Evolutionary conservation across 2,113 vertebrate genomes (phyloP).

Genomic region (Leptobrachium ailaonicum): DNA sequence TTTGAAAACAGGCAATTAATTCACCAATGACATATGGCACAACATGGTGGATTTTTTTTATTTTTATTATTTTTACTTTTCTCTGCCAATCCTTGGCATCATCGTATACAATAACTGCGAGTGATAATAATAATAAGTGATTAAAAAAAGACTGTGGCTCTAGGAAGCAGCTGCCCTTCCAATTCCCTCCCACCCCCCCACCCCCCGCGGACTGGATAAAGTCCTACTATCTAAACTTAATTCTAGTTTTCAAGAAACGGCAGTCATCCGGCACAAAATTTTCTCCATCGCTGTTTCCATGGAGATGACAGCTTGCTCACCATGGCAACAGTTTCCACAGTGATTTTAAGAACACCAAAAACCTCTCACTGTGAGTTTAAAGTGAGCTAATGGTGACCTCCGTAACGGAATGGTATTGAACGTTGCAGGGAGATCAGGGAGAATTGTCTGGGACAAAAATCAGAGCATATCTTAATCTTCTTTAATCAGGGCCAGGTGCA

Average conservation of each 20-base stretch:
- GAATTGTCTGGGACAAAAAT: conserved; percentile 14
- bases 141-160: not conserved
- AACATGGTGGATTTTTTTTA: no score
- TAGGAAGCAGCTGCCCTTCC: no score
- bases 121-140: no score
- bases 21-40: no score
- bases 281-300: conserved; percentile 37
- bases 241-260: not conserved
- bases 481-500: conserved; percentile 9
- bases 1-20: no score
- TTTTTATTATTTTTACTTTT: no score
- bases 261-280: conserved; percentile 8
- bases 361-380: conserved; percentile 14
- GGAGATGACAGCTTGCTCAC: conserved; percentile 52
- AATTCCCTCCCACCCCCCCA: no score
- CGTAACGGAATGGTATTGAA: conserved; percentile 34
- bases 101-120: no score
- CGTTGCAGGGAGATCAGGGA: not conserved
- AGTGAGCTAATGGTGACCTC: conserved; percentile 12
- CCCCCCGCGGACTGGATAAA: no score
- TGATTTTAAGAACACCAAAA: conserved; percentile 44
- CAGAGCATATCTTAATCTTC: conserved; percentile 32
- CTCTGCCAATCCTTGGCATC: no score
- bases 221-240: not conserved
- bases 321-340: conserved; percentile 54